A percentile compares a stretch with the other conserved stretches of the same genome.
Conservation (phyloP, 2,888 invertebrate genomes). For the Halictus quadricinctus region DNA sequence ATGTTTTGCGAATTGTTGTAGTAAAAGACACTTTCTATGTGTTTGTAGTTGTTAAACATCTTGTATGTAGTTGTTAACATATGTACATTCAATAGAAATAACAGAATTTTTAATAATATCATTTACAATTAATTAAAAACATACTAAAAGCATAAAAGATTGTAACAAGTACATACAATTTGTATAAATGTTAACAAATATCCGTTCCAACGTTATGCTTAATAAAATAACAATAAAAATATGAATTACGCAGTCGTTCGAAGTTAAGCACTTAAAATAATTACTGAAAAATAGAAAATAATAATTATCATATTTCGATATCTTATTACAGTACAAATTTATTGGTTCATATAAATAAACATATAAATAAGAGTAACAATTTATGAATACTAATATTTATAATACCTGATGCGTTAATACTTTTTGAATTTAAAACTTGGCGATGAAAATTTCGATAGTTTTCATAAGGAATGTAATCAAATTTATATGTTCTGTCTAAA, state of each 20-base stretch:
- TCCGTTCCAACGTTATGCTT: background rate
- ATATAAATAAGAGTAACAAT: conserved; percentile 31
- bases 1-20: background rate
- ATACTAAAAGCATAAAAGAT: background rate
- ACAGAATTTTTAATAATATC: background rate
- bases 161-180: conserved; percentile 3
- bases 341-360: conserved; percentile 29
- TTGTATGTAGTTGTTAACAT: background rate
- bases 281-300: conserved; percentile 21
- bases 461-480: conserved; percentile 19
- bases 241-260: background rate
- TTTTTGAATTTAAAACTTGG: conserved; percentile 10
- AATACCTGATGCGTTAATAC: conserved; percentile 14
- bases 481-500: conserved; percentile 12
- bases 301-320: conserved; percentile 14
- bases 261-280: background rate
- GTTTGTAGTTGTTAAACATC: background rate
- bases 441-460: conserved; percentile 15
- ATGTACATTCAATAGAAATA: background rate
- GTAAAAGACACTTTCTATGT: background rate
- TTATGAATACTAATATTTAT: conserved; percentile 10
- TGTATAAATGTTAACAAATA: background rate
- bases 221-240: conserved; percentile 1
- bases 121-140: background rate
- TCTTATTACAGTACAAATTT: conserved; percentile 20